Conservation (phyloP, 2,888 invertebrate genomes). For the Hoplodrina blanda region DNA sequence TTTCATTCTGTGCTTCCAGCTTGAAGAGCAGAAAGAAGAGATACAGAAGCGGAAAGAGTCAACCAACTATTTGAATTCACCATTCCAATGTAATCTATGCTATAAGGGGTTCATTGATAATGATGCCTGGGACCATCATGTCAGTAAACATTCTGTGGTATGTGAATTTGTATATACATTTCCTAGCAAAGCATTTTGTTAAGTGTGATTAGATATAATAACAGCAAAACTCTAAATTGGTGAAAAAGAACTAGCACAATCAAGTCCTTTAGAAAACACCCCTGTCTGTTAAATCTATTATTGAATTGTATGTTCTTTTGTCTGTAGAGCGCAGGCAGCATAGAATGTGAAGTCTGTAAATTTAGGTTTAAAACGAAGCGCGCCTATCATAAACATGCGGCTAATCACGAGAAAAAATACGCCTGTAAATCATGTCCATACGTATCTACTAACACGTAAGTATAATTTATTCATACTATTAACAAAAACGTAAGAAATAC, state of each 20-base stretch:
- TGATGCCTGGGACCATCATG: slow-evolving; percentile 84
- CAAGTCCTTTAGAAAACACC: too few relatives aligned
- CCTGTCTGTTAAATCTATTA: neutral
- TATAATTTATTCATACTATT: slow-evolving; percentile 25
- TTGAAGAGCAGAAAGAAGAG: slow-evolving; percentile 83
- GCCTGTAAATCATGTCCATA: slow-evolving; percentile 83
- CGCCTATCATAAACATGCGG: slow-evolving; percentile 80
- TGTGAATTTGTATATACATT: neutral
- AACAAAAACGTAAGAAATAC: neutral
- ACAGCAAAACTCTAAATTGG: too few relatives aligned
- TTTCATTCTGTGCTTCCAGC: slow-evolving; percentile 62
- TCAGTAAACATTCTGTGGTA: slow-evolving; percentile 82
- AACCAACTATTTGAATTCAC: slow-evolving; percentile 81
- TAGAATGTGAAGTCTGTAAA: slow-evolving; percentile 82
- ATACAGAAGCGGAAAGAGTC: slow-evolving; percentile 78
- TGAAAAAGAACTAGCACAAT: too few relatives aligned
- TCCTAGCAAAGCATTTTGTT: neutral
- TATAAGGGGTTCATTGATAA: slow-evolving; percentile 85
- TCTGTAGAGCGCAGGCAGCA: slow-evolving; percentile 78
- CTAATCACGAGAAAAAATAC: slow-evolving; percentile 86
- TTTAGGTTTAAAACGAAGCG: slow-evolving; percentile 83
- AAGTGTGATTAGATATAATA: too few relatives aligned
- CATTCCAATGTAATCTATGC: slow-evolving; percentile 81
- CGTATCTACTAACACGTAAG: slow-evolving; percentile 84
- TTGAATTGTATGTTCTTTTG: neutral